Evolutionary conservation across 1,140 invertebrate genomes (phyloP), one percentile per base, ranked within the genome.

Genomic region (Sitodiplosis mosellana): DNA sequence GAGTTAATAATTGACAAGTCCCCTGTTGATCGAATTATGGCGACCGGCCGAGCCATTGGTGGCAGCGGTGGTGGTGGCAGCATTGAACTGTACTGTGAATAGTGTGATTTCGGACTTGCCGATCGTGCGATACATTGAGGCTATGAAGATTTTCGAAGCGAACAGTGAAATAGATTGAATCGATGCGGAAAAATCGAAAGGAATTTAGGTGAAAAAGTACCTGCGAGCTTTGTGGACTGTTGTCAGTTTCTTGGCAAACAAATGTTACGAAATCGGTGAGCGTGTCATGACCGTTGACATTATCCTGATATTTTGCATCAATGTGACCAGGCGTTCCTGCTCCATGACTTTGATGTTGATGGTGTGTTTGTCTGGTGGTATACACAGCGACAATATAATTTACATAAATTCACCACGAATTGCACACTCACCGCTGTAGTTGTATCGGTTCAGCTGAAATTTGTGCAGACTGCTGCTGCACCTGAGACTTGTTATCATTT

Each of bases 191-290:
- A 34, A 14, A 7, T 34, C 33, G 33, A 34, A 8, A 34, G 33
- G 33, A 34, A 34, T 14, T n/a, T n/a, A n/a, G n/a, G n/a, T n/a
- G n/a, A n/a, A n/a, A n/a, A n/a, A n/a, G 63, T 72, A 85, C 83
- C 76, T 86, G 84, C 59, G 80, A 70, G 59, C 77, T 74, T 66
- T 83, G 80, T 49, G 83, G 80, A 54, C 80, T 81, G 54, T 82
- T 81, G 55, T 87, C 82, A 38, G 83, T 81, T 67, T 94, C 90
- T 68, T 94, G 89, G 62, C 90, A 95, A 41, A 95, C 91, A 57
- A 95, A 87, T 33, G 89, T 94, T 33, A 95, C 91, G 68, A 94
- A 95, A 66, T 96, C 91, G 1, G 88, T 87, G 48, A 96, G 77
- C 0, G 87, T 90, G 65, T 94, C 90, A 63, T 90, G 83, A 4